Base-by-base conservation (phyloP, 2,888 invertebrate genomes). In the Caenorhabditis becei region DNA sequence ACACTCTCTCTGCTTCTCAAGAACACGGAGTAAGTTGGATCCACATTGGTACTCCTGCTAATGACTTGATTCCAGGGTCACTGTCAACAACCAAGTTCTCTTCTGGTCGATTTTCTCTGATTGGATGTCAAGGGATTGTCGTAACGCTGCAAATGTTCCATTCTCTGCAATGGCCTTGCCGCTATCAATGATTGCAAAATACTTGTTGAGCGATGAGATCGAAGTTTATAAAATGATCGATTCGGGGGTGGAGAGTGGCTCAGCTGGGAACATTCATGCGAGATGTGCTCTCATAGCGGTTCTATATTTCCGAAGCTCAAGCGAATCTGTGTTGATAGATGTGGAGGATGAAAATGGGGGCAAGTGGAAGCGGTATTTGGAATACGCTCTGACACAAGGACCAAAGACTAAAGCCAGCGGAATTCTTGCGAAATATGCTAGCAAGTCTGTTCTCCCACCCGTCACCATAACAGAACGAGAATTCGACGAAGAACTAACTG, bases 101-200 rank as follows among this genome's bases (percentile, higher is more conserved):
- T 62, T 80, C 14, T 80, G 67, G 67, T 26, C 10, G 1, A 51
- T 61, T 0, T 47, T 53, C 14, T 62, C 18, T 0, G 63, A 32
- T 7, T 65, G 62, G 63, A 10, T 59, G 3, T n/a, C 11, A 10
- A 2, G 32, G 1, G 35, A 41, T 0, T 14, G 20, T 10, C 18
- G 14, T 2, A 51, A 24, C 1, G 44, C 49, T 0, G 14, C 16
- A 8, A 24, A 26, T n/a, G 78, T 71, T 5, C 65, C 65, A 3
- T 71, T 78, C 23, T 35, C 53, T 4, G 58, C 69, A 0, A 70
- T 77, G 20, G 66, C 66, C 1, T 18, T 65, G 2, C 75, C 75
- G 4, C 0, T 75, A 1, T 59, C 66, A 1, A 16, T 75, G n/a
- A 66, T 75, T 14, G 28, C 23, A 2, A n/a, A 67, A 14, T 75